phyloP scores from a whole-genome alignment of 2,888 invertebrate species.

The Drosophila stalkeri region DNA sequence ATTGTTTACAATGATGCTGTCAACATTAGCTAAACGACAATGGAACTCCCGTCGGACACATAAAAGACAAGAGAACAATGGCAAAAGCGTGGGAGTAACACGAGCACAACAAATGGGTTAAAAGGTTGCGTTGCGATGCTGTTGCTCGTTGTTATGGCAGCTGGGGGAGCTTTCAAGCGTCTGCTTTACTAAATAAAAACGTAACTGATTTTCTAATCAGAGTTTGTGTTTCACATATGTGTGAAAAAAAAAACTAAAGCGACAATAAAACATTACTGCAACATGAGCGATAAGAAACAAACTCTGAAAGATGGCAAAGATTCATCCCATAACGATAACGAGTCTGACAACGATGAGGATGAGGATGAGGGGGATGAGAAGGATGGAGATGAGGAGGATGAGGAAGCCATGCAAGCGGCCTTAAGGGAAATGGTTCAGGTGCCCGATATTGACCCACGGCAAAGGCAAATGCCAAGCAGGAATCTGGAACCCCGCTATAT shows the following conservation, averaged over 20 bases:
- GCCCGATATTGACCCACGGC: slow-evolving; percentile 48
- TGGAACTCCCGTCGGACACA: slow-evolving; percentile 54
- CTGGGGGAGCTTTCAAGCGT: slow-evolving; percentile 17
- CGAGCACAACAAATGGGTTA: slow-evolving; percentile 55
- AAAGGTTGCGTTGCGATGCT: slow-evolving; percentile 25
- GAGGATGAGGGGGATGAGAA: slow-evolving; percentile 35
- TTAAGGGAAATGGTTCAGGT: slow-evolving; percentile 50
- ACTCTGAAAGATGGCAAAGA: neutral
- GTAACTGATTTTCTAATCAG: slow-evolving; percentile 68
- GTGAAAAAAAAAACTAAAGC: slow-evolving; percentile 2
- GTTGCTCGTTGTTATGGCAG: slow-evolving; percentile 6
- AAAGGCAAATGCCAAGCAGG: neutral
- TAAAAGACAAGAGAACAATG: slow-evolving; percentile 62
- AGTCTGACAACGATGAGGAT: slow-evolving; percentile 23
- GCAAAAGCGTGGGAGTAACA: slow-evolving; percentile 17
- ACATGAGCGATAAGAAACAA: slow-evolving; percentile 12
- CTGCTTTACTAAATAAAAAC: slow-evolving; percentile 20
- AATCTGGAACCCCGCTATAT: neutral
- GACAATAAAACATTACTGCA: slow-evolving; percentile 10
- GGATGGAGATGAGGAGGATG: slow-evolving; percentile 29
- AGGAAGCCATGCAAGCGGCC: slow-evolving; percentile 51
- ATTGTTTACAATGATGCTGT: slow-evolving; percentile 60
- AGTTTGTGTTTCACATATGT: slow-evolving; percentile 26
- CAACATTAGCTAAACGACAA: slow-evolving; percentile 59
- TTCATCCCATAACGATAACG: neutral